Conservation (phyloP, 1,140 invertebrate species). For the Limonius californicus region DNA sequence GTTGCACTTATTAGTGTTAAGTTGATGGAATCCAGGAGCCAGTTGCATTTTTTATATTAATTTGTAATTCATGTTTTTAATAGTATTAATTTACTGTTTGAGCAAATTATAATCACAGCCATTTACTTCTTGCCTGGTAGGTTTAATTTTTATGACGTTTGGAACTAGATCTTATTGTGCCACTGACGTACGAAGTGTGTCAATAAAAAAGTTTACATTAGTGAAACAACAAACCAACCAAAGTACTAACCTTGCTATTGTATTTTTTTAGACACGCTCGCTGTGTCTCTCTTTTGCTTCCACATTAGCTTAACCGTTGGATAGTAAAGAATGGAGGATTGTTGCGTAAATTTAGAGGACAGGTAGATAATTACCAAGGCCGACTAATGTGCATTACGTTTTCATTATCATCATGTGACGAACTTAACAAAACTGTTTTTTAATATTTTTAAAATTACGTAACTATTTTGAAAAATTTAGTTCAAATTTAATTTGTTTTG, state of each 20-base stretch:
- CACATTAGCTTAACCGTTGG: no score
- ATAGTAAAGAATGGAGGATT: neutral
- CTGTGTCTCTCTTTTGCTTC: neutral
- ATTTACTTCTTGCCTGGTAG: neutral
- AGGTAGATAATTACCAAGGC: conserved; percentile 1
- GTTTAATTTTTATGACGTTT: neutral
- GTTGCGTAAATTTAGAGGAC: neutral
- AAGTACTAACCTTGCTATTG: neutral
- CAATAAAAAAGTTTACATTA: conserved; percentile 5
- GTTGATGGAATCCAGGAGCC: no score
- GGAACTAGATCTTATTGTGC: neutral
- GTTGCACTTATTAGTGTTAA: neutral
- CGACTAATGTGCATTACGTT: neutral
- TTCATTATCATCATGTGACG: conserved; percentile 11
- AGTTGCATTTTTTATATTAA: neutral
- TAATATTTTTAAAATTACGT: neutral
- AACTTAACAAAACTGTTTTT: neutral
- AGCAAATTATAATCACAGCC: neutral
- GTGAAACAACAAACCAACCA: neutral
- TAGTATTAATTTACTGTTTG: neutral
- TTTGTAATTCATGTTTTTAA: no score
- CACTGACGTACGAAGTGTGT: conserved; percentile 2
- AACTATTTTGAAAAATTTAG: neutral
- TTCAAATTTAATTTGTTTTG: neutral
- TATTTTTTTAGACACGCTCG: neutral